Evolutionary conservation across 2,797 vertebrate genomes (phyloP), one percentile per base, ranked within the genome.

Genomic region (Alectoris magna): DNA sequence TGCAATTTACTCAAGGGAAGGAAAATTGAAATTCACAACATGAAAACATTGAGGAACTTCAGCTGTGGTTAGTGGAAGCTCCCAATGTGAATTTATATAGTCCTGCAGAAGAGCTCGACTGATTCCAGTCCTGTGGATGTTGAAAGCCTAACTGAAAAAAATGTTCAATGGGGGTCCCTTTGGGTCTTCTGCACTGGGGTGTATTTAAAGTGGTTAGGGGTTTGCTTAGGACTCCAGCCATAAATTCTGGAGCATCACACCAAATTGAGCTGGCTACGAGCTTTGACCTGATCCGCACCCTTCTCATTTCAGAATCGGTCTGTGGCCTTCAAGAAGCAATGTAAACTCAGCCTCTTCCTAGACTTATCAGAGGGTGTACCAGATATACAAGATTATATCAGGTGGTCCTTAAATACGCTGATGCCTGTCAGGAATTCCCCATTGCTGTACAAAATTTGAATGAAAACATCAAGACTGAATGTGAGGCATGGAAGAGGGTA

Each of bases 1-100:
- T 82, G 51, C 31, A 73, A 41, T 93, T 90, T 84, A 73, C 46
- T 70, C 56, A 27, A 27, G 18, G 43, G 48, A 82, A 88, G 51
- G 68, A 80, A 88, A 82, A 58, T 41, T 84, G 53, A 79, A 76
- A 82, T 81, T 78, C 63, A 26, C 36, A 59, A 36, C 23, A 21
- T 3, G 5, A 71, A 86, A 78, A 78, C 16, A 16, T 4, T 31
- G 21, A 56, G 80, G 78, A 93, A 68, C 27, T 56, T 71, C 23
- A 79, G 26, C 14, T 62, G 27, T 48, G 38, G 19, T 68, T 88
- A 60, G 38, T 70, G 51, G 55, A 84, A 67, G 31, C 31, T 93
- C 55, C 71, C 39, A n/a, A 0, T 26, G 29, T 1, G 2, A 39
- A 69, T 58, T 59, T 51, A 14, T 60, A 9, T 0, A 27, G 29